Conservation (phyloP, 2,888 invertebrate species). For the Platynereis dumerilii region DNA sequence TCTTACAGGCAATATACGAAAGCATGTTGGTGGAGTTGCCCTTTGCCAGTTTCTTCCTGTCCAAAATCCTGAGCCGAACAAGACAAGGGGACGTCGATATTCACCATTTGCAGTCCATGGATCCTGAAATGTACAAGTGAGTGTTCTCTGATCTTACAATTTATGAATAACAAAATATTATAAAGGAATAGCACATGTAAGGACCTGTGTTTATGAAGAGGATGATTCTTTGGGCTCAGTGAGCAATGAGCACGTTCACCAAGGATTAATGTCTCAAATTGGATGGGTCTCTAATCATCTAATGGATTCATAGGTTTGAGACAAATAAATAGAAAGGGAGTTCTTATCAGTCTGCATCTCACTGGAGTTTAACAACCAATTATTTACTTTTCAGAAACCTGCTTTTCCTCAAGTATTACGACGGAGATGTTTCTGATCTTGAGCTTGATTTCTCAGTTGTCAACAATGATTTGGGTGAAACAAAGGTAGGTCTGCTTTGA, state of each 20-base stretch:
- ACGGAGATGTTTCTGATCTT: slow-evolving; percentile 82
- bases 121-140: slow-evolving; percentile 82
- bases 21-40: slow-evolving; percentile 93
- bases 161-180: too few relatives aligned
- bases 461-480: slow-evolving; percentile 84
- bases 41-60: slow-evolving; percentile 93
- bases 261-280: too few relatives aligned
- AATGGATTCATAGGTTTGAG: too few relatives aligned
- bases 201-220: too few relatives aligned
- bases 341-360: too few relatives aligned
- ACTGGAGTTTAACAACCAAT: background rate
- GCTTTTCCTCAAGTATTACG: slow-evolving; percentile 83
- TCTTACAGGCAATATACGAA: slow-evolving; percentile 84
- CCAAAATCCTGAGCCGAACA: slow-evolving; percentile 73
- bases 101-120: slow-evolving; percentile 91
- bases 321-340: too few relatives aligned
- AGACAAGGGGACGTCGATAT: slow-evolving; percentile 76
- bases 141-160: slow-evolving; percentile 27
- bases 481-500: slow-evolving; percentile 68
- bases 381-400: slow-evolving; percentile 71
- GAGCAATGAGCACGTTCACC: too few relatives aligned
- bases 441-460: slow-evolving; percentile 91
- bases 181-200: too few relatives aligned
- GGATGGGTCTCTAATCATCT: too few relatives aligned
- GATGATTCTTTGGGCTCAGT: too few relatives aligned